Conservation (phyloP, 2,113 vertebrate genomes). For the Thamnophis sirtalis region DNA sequence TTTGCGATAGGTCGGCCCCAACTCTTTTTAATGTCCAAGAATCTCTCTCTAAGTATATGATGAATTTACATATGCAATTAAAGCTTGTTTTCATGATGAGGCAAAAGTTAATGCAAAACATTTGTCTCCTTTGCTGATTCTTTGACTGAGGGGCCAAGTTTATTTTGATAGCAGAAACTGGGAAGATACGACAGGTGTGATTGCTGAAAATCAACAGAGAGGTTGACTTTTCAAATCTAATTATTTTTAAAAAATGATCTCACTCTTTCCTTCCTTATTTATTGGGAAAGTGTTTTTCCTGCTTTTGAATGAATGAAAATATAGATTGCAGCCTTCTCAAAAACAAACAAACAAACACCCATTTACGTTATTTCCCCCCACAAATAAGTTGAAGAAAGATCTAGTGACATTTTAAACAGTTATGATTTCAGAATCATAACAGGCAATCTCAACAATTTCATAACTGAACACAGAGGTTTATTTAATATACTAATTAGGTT, state of each 20-base stretch:
- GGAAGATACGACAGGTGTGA: background rate
- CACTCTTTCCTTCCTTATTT: background rate
- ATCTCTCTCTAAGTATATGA: background rate
- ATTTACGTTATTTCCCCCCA: background rate
- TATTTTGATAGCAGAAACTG: background rate
- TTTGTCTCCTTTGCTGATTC: background rate
- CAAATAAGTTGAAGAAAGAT: background rate
- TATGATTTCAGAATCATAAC: background rate
- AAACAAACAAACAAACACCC: background rate
- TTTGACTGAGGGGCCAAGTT: background rate
- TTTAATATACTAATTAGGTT: background rate
- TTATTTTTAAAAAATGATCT: background rate
- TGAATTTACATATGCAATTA: background rate
- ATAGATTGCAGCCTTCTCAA: background rate
- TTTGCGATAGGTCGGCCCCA: background rate
- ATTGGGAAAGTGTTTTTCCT: background rate
- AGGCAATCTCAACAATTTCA: background rate
- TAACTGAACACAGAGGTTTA: background rate
- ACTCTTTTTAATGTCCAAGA: background rate
- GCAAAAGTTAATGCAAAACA: background rate
- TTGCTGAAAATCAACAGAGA: background rate
- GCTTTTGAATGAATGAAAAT: background rate
- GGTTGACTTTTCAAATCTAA: background rate
- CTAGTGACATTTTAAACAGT: background rate
- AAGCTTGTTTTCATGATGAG: background rate